phyloP scores from a whole-genome alignment of 1,140 invertebrate genomes.

The Sitophilus oryzae region DNA sequence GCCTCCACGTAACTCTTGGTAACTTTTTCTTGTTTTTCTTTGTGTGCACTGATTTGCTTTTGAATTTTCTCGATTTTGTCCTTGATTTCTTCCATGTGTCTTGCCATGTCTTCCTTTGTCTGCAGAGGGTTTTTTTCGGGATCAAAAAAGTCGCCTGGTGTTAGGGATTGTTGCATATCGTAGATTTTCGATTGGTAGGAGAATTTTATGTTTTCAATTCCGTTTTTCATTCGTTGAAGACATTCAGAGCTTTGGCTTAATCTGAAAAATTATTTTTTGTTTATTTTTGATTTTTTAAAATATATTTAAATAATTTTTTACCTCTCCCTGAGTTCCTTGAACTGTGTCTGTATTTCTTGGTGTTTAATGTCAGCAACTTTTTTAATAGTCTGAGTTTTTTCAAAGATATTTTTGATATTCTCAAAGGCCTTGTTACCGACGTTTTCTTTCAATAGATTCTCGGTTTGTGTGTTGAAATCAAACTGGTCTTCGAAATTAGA shows the following conservation, averaged over 20 bases:
- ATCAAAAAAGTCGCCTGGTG: constrained; percentile 7
- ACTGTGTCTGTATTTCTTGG: constrained; percentile 32
- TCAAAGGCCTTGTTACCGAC: constrained; percentile 15
- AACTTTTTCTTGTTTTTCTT: constrained; percentile 21
- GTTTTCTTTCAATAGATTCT: constrained; percentile 7
- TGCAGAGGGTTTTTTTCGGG: constrained; percentile 4
- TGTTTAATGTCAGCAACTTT: constrained; percentile 28
- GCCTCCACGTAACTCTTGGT: constrained; percentile 30
- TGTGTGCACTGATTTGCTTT: constrained; percentile 14
- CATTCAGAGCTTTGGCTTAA: constrained; percentile 33
- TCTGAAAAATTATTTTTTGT: constrained; percentile 13
- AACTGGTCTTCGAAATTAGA: constrained; percentile 7
- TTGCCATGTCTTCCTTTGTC: constrained; percentile 32
- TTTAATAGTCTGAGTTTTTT: constrained; percentile 38
- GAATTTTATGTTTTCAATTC: constrained; percentile 38
- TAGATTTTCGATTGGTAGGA: constrained; percentile 32
- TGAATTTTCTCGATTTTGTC: constrained; percentile 35
- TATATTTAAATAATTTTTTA: not conserved
- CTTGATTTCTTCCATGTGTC: constrained; percentile 33
- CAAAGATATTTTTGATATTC: constrained; percentile 27
- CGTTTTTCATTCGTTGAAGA: constrained; percentile 36
- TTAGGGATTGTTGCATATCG: constrained; percentile 23
- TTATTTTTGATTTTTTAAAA: too few species aligned
- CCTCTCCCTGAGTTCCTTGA: constrained; percentile 28
- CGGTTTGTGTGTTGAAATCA: constrained; percentile 3